Evolutionary conservation across 2,888 invertebrate species (phyloP).

Genomic region (Diplolepis rosae): DNA sequence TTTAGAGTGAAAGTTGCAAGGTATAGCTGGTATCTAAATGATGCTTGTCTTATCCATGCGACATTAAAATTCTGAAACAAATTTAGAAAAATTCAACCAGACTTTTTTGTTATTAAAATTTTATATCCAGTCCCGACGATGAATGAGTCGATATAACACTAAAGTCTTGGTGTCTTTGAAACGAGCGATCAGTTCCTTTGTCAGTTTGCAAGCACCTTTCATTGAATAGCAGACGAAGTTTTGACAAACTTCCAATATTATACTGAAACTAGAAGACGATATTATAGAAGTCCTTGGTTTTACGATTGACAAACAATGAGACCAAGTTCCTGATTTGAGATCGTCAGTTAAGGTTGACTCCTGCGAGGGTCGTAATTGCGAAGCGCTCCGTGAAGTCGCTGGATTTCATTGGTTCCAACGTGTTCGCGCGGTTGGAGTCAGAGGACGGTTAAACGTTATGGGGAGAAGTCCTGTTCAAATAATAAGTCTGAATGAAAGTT

Average conservation of each 20-base stretch:
- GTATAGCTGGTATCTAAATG: too few relatives aligned
- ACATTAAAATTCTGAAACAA: too few relatives aligned
- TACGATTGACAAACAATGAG: conserved; percentile 30
- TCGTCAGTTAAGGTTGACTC: conserved; percentile 39
- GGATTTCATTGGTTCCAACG: conserved; percentile 26
- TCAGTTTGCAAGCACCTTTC: conserved; percentile 19
- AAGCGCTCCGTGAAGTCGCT: conserved; percentile 32
- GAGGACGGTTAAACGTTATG: conserved; percentile 33
- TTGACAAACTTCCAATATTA: conserved; percentile 26
- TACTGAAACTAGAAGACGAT: neutral
- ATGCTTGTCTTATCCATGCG: too few relatives aligned
- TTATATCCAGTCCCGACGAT: neutral
- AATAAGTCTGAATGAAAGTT: conserved; percentile 64
- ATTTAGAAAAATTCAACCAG: too few relatives aligned
- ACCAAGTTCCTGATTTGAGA: conserved; percentile 26
- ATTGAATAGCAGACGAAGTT: conserved; percentile 1
- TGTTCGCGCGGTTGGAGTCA: conserved; percentile 34
- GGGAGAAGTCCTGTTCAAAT: conserved; percentile 58
- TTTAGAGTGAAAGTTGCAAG: too few relatives aligned
- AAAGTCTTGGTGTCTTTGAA: neutral
- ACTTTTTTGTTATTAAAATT: neutral
- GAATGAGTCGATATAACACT: neutral
- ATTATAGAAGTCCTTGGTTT: neutral
- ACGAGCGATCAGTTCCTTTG: conserved; percentile 6
- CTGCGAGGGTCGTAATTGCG: conserved; percentile 41